Evolutionary conservation across 2,113 vertebrate species (phyloP).

Genomic region (Tauraco erythrolophus): DNA sequence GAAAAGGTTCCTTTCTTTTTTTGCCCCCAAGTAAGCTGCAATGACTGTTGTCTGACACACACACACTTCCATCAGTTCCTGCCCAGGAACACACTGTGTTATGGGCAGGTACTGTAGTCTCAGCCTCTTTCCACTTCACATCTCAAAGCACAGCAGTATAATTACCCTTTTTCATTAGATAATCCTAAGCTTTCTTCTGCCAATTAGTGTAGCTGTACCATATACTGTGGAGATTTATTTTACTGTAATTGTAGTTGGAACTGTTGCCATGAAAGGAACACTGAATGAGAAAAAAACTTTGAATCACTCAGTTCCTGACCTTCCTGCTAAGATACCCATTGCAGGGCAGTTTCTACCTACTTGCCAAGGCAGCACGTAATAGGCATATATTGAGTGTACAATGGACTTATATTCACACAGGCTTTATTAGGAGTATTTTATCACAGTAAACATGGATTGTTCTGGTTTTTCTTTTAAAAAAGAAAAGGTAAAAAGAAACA

Average conservation of each 20-base stretch:
- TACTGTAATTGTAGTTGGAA: not conserved
- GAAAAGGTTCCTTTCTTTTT: not conserved
- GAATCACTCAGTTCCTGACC: not conserved
- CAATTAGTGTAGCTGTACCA: not conserved
- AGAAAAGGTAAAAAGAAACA: not conserved
- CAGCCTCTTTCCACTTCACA: not conserved
- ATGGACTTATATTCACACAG: not conserved
- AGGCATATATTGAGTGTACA: not conserved
- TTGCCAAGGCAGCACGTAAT: not conserved
- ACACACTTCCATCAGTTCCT: too few relatives aligned
- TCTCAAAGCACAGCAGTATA: not conserved
- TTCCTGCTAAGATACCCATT: not conserved
- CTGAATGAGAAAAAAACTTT: not conserved
- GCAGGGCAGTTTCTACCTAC: not conserved
- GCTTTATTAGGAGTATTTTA: not conserved
- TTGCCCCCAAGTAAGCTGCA: not conserved
- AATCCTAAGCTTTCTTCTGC: not conserved
- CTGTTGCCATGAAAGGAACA: not conserved
- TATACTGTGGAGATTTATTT: not conserved
- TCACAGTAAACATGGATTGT: not conserved
- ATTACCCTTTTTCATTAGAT: not conserved
- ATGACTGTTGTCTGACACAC: not conserved
- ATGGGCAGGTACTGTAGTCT: not conserved
- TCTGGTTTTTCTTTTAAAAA: not conserved
- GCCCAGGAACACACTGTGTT: not conserved